Evolutionary conservation across 2,888 invertebrate species (phyloP).

Genomic region (Xanthorhoe spadicearia): DNA sequence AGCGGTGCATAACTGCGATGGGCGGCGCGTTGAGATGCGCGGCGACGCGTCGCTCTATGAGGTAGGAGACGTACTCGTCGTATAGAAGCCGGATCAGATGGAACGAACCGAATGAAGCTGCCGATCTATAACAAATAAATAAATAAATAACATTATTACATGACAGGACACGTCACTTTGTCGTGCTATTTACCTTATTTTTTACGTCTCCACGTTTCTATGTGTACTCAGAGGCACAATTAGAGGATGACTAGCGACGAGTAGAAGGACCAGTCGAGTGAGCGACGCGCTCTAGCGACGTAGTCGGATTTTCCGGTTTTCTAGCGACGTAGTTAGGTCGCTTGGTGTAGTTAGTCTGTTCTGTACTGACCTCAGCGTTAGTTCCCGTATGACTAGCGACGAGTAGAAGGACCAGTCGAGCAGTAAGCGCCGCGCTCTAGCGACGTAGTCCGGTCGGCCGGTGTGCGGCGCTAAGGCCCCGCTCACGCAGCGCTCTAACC

Average conservation of each 20-base stretch:
- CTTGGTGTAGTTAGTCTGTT: too few relatives aligned
- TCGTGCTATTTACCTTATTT: too few relatives aligned
- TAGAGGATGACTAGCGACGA: too few relatives aligned
- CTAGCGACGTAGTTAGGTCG: too few relatives aligned
- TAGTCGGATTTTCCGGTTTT: too few relatives aligned
- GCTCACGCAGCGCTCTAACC: slow-evolving; percentile 97
- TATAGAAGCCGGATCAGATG: slow-evolving; percentile 98
- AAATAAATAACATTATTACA: too few relatives aligned
- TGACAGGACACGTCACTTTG: too few relatives aligned
- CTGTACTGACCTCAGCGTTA: slow-evolving; percentile 87
- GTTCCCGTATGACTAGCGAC: slow-evolving; percentile 98
- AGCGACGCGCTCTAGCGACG: too few relatives aligned
- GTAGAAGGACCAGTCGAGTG: too few relatives aligned
- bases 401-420: slow-evolving; percentile 99
- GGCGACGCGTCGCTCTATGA: slow-evolving; percentile 98
- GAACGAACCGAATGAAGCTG: slow-evolving; percentile 99
- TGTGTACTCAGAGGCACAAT: too few relatives aligned
- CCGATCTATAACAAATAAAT: slow-evolving; percentile 87
- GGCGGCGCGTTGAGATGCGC: slow-evolving; percentile 95
- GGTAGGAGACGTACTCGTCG: slow-evolving; percentile 99
- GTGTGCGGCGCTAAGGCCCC: slow-evolving; percentile 95
- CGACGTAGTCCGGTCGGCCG: slow-evolving; percentile 91
- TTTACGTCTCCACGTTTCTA: too few relatives aligned
- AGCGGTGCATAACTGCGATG: slow-evolving; percentile 93
- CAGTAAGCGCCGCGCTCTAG: slow-evolving; percentile 93